These are phyloP conservation scores for Monochamus alternatus DNA, from an alignment of 2,888 invertebrate genomes.

Conservation along the genomic window DNA sequence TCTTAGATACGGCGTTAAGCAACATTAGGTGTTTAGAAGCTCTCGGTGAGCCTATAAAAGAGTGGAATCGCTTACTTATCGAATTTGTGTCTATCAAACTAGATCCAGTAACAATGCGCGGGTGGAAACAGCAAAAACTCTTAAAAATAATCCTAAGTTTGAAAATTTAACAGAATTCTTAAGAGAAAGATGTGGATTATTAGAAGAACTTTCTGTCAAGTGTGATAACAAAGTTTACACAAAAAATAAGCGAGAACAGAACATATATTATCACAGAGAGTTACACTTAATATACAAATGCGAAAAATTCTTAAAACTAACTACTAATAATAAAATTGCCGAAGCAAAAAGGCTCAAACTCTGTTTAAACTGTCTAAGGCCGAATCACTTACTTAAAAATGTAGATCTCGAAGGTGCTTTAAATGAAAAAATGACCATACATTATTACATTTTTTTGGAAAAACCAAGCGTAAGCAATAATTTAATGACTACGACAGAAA, in stretches of 20 bases:
- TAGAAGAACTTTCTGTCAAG: not conserved
- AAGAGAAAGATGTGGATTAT: not conserved
- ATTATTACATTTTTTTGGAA: not conserved
- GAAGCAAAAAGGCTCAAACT: slow-evolving; percentile 11
- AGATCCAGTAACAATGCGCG: slow-evolving; percentile 9
- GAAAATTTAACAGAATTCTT: slow-evolving; percentile 6
- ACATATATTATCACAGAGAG: not conserved
- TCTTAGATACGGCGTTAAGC: not conserved
- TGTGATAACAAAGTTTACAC: not conserved
- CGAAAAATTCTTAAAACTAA: slow-evolving; percentile 9
- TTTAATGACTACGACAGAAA: no score
- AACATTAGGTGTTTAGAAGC: not conserved
- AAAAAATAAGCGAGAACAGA: not conserved
- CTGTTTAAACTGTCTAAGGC: slow-evolving; percentile 17
- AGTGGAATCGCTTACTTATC: slow-evolving; percentile 22
- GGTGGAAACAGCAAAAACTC: slow-evolving; percentile 7
- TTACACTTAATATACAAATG: slow-evolving; percentile 18
- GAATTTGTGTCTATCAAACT: slow-evolving; percentile 11
- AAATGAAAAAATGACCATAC: slow-evolving; percentile 10
- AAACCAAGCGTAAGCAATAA: no score
- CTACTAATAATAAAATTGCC: slow-evolving; percentile 2
- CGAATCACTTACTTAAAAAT: slow-evolving; percentile 16
- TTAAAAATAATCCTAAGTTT: not conserved
- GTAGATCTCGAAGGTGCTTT: not conserved
- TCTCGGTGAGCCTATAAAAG: slow-evolving; percentile 3